Conservation (phyloP, 2,113 vertebrate species). For the Myodes glareolus region DNA sequence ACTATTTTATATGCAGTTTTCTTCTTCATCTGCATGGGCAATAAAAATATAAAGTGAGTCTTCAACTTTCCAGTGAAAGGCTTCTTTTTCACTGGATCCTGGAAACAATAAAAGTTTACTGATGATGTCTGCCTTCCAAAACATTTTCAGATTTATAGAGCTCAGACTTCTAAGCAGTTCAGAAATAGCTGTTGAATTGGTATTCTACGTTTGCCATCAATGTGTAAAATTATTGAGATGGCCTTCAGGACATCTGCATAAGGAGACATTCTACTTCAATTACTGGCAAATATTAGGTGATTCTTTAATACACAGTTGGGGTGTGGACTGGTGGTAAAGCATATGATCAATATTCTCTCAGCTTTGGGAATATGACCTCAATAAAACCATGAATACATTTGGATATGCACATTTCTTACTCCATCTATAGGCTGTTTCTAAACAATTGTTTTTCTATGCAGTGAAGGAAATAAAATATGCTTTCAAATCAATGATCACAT, state of each 20-base stretch:
- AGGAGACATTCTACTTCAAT: neutral
- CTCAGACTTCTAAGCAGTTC: accelerated
- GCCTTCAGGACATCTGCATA: neutral
- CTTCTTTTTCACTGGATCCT: neutral
- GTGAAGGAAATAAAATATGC: neutral
- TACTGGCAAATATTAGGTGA: neutral
- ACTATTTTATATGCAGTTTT: neutral
- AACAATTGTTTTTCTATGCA: neutral
- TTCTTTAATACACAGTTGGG: accelerated
- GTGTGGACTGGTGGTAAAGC: neutral
- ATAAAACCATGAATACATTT: neutral
- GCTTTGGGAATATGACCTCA: neutral
- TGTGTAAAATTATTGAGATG: neutral
- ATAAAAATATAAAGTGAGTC: accelerated
- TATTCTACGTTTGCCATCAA: neutral
- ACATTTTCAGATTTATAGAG: neutral
- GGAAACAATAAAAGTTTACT: accelerated
- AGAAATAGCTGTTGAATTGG: neutral
- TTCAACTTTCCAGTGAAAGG: neutral
- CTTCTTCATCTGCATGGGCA: neutral
- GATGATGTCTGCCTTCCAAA: neutral
- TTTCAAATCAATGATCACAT: neutral
- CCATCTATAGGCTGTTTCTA: neutral
- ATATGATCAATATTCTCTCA: neutral
- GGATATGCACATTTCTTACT: neutral